Percentiles rank a stretch among this genome's conserved stretches.
These are phyloP conservation scores for Muraenolepis orangiensis DNA, from an alignment of 2,797 vertebrate genomes.

Conservation along the genomic window DNA sequence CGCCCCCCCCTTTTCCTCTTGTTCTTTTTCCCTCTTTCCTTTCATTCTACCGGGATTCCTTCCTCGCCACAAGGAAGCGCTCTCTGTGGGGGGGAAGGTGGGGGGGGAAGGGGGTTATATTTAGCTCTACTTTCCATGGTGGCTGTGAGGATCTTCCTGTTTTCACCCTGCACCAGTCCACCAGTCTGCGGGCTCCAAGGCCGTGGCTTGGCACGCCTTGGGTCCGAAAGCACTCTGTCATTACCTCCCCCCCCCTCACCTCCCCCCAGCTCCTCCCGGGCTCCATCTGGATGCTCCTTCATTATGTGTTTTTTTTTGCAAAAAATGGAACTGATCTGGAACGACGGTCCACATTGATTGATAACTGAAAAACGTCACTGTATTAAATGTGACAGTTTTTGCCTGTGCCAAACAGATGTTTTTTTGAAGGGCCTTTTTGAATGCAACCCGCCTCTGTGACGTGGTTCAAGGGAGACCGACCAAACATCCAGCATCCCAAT, in stretches of 20 bases:
- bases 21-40: constrained; percentile 12
- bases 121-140: constrained; percentile 61
- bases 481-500: background rate
- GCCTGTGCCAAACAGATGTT: background rate
- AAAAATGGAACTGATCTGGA: background rate
- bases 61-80: constrained; percentile 68
- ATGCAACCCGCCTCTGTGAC: background rate
- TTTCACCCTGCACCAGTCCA: constrained; percentile 50
- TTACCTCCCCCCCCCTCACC: constrained; percentile 47
- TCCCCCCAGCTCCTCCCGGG: constrained; percentile 35
- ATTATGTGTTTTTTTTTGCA: constrained; percentile 17
- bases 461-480: background rate
- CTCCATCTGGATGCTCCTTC: constrained; percentile 16
- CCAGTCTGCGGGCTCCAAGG: constrained; percentile 34
- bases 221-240: constrained; percentile 51
- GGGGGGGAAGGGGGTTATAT: constrained; percentile 56
- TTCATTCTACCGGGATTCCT: constrained; percentile 43
- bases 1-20: constrained; percentile 17
- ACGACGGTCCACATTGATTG: background rate
- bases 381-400: background rate
- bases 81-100: no score
- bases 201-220: constrained; percentile 38
- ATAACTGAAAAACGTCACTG: background rate
- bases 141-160: constrained; percentile 69
- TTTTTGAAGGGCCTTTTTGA: background rate